Conservation (phyloP, 2,797 vertebrate genomes). For the Halcyon badia region DNA sequence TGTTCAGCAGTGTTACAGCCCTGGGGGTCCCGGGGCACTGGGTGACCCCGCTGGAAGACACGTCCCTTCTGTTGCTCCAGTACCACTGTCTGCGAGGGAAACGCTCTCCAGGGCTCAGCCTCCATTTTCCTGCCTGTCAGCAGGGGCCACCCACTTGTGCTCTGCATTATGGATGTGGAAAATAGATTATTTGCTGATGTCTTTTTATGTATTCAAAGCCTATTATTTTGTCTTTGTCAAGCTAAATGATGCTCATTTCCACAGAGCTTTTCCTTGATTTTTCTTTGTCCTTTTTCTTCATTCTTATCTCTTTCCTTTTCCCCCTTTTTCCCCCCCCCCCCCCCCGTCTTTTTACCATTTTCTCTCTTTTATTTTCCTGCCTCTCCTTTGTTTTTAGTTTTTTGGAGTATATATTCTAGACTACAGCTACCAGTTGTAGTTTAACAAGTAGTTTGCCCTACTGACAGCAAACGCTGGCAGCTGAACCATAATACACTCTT, state of each 20-base stretch:
- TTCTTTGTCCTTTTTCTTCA: background rate
- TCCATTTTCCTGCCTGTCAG: background rate
- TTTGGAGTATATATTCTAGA: background rate
- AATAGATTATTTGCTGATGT: background rate
- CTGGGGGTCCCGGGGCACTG: rapidly evolving
- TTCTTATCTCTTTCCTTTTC: background rate
- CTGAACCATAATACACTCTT: too few relatives aligned
- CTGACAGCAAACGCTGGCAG: background rate
- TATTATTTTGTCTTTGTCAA: background rate
- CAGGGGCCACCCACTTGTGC: background rate
- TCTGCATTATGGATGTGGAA: background rate
- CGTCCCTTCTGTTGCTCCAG: too few relatives aligned
- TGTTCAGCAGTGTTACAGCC: background rate
- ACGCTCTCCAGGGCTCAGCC: too few relatives aligned
- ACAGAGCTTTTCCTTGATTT: background rate
- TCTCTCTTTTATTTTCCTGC: background rate
- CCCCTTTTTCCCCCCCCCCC: background rate
- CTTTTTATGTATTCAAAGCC: background rate
- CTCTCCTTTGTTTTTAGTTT: background rate
- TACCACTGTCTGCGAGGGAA: rapidly evolving
- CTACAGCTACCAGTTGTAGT: background rate
- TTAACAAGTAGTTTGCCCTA: background rate
- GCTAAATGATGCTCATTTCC: background rate
- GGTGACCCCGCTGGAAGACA: background rate
- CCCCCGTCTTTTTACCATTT: background rate